These are phyloP conservation scores for Polietes domitor DNA, from an alignment of 2,888 invertebrate genomes.

Conservation along the genomic window DNA sequence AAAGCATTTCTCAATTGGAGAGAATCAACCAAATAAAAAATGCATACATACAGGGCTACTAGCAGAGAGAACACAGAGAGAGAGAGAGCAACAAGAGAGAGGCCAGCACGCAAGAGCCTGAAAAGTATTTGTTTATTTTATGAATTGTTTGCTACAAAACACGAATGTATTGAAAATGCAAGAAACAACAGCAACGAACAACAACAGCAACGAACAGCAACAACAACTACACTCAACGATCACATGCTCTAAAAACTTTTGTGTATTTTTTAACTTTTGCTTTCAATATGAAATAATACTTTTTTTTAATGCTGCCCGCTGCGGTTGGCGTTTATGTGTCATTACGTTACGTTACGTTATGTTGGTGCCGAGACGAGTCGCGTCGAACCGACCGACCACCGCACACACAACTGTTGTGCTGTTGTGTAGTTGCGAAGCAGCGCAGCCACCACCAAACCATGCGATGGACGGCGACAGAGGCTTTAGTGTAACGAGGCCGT, in stretches of 20 bases:
- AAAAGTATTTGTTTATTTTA: conserved; percentile 51
- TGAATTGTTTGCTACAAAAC: background rate
- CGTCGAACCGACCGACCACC: too few relatives aligned
- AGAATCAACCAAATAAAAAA: background rate
- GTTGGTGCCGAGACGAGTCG: too few relatives aligned
- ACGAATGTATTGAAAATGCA: background rate
- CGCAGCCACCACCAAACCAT: background rate
- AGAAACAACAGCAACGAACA: conserved; percentile 14
- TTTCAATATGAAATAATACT: conserved; percentile 80
- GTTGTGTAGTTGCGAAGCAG: background rate
- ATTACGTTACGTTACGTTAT: conserved; percentile 45
- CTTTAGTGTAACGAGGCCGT: conserved; percentile 62
- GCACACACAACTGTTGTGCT: background rate
- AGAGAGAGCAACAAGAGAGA: background rate
- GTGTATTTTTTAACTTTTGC: conserved; percentile 77
- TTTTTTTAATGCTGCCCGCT: conserved; percentile 27
- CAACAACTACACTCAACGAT: too few relatives aligned
- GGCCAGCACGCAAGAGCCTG: background rate
- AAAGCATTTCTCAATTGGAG: background rate
- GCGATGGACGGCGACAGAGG: conserved; percentile 17
- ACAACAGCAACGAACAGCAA: conserved; percentile 25
- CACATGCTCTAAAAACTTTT: conserved; percentile 61
- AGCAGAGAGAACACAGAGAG: background rate
- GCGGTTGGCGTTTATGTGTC: conserved; percentile 61
- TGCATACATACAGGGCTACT: too few relatives aligned